Evolutionary conservation across 2,888 invertebrate species (phyloP), one percentile per base, ranked within the genome.

Genomic region (Hyles lineata): DNA sequence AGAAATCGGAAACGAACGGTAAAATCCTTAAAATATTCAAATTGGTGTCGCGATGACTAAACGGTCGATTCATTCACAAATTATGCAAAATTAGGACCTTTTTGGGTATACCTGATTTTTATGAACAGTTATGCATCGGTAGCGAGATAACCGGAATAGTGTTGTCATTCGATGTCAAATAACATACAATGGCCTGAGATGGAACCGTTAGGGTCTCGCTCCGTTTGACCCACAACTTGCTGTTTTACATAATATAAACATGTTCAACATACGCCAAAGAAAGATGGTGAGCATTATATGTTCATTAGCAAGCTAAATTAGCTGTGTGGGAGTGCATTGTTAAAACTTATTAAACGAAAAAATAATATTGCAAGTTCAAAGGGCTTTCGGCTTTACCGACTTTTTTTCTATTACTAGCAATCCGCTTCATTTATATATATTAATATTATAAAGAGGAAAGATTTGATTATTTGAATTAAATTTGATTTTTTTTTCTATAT

Each of bases 131-230:
- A 83, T 77, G 78, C 67, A 67, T 81, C 75, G 75, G 74, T 76
- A 77, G 80, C 82, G 78, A 82, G 80, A 81, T 81, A 88, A 86
- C 87, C 80, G 85, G 85, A 84, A 75, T 77, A 72, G 58, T 72
- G 60, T 59, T 74, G 78, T 80, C 77, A 78, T 82, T 82, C 82
- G 84, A 82, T 81, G 80, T 77, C 75, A 82, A 83, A 83, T 77
- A 67, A 76, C 74, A 79, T 82, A 82, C 81, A 81, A 82, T 81
- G 78, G 76, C 73, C 72, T 73, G 75, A 32, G 32, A 9, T 52
- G 35, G n/a, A 62, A 88, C 91, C 90, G 91, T 89, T 90, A 89
- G 82, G 81, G 79, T 80, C 76, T 74, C 77, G 82, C 80, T 81
- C 76, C 74, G 76, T 74, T 74, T 77, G 79, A 79, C 77, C 78